A percentile compares a stretch with the other conserved stretches of the same genome.
Evolutionary conservation across 2,113 vertebrate genomes (phyloP).

Genomic region (Dendropsophus ebraccatus): DNA sequence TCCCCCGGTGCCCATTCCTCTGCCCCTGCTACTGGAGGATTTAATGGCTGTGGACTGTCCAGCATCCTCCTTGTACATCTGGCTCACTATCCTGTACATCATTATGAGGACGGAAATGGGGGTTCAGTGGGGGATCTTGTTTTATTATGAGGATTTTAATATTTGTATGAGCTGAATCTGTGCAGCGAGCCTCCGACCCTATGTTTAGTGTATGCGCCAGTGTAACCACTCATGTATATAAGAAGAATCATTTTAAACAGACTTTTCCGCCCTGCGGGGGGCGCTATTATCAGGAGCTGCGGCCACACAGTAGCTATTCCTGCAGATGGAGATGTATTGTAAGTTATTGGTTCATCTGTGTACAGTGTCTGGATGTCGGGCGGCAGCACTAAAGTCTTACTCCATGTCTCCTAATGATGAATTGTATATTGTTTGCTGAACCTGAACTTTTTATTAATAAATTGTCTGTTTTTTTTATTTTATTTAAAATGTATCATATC

Average conservation of each 20-base stretch:
- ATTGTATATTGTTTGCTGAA: not conserved
- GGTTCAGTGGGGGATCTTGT: not conserved
- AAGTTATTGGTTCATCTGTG: not conserved
- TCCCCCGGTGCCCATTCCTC: not conserved
- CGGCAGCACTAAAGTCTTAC: no score
- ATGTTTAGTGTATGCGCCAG: not conserved
- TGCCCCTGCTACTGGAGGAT: not conserved
- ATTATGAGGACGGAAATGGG: not conserved
- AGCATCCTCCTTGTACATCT: no score
- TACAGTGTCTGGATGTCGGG: no score
- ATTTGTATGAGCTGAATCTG: not conserved
- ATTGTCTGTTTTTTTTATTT: not conserved
- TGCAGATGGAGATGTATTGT: not conserved
- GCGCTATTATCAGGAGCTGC: not conserved
- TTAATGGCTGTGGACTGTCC: not conserved
- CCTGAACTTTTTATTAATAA: not conserved
- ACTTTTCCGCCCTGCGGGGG: not conserved
- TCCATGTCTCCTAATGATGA: not conserved
- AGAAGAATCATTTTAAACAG: not conserved
- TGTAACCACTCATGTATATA: conserved; percentile 21
- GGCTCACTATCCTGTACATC: no score
- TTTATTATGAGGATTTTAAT: not conserved
- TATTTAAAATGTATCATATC: not conserved
- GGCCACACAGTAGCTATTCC: no score
- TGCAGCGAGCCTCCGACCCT: not conserved